phyloP scores from a whole-genome alignment of 2,797 vertebrate genomes.

The Columba guinea region DNA sequence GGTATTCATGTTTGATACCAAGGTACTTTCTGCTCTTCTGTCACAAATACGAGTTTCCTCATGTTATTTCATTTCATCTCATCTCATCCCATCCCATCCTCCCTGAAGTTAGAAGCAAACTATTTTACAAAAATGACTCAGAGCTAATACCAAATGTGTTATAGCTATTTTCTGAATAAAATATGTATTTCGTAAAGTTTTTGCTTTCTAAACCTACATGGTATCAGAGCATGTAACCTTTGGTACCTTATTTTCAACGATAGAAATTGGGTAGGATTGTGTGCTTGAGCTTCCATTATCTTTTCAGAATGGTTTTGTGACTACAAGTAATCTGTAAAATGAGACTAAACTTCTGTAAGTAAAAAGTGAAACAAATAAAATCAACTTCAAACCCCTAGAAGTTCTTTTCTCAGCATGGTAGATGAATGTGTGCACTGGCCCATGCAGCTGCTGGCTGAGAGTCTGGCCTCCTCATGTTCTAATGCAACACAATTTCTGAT shows the following conservation, averaged over 20 bases:
- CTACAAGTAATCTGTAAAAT: not conserved
- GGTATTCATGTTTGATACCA: not conserved
- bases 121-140: not conserved
- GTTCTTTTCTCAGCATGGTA: not conserved
- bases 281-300: not conserved
- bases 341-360: not conserved
- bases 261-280: not conserved
- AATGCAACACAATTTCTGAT: slow-evolving; percentile 32
- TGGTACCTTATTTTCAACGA: not conserved
- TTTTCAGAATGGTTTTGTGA: not conserved
- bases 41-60: not conserved
- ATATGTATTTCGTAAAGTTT: not conserved
- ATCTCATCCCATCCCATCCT: not conserved
- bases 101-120: not conserved
- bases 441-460: not conserved
- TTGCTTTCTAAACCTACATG: not conserved
- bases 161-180: not conserved
- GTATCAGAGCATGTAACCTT: not conserved
- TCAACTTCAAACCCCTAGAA: not conserved
- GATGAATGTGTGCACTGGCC: not conserved
- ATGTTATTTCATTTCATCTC: not conserved
- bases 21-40: not conserved
- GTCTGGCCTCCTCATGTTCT: not conserved
- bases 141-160: not conserved
- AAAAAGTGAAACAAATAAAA: not conserved